These are phyloP conservation scores for Tineola bisselliella DNA, from an alignment of 2,888 invertebrate species.

Conservation along the genomic window DNA sequence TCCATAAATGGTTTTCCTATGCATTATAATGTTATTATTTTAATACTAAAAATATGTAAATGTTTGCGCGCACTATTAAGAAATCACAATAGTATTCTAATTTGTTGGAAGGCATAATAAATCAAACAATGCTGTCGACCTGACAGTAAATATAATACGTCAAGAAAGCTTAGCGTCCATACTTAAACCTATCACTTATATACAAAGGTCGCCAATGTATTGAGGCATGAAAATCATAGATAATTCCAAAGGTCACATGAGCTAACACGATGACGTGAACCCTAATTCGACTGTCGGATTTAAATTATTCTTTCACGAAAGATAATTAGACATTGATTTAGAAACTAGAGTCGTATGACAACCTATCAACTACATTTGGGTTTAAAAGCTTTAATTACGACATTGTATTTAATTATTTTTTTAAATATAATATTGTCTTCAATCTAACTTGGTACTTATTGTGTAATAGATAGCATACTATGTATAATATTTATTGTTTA, in stretches of 20 bases:
- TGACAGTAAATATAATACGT: not conserved
- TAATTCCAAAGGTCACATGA: not conserved
- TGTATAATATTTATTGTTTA: too few relatives aligned
- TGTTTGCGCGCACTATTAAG: too few relatives aligned
- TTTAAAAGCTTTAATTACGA: not conserved
- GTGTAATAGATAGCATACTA: too few relatives aligned
- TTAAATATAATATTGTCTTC: too few relatives aligned
- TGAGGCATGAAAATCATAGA: constrained; percentile 1
- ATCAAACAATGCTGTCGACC: not conserved
- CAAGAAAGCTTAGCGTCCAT: not conserved
- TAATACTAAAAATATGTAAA: too few relatives aligned
- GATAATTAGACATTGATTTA: not conserved
- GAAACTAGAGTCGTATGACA: not conserved
- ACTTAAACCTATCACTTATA: not conserved
- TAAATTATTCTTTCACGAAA: not conserved
- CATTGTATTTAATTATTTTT: too few relatives aligned
- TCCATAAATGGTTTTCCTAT: not conserved
- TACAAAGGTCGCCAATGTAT: not conserved
- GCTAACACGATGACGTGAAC: not conserved
- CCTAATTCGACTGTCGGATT: not conserved
- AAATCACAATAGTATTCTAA: too few relatives aligned
- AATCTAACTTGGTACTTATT: too few relatives aligned
- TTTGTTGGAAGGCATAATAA: not conserved
- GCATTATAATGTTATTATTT: not conserved
- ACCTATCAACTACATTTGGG: not conserved